Base-by-base conservation (phyloP, 2,797 vertebrate species). In the Anguilla anguilla region DNA sequence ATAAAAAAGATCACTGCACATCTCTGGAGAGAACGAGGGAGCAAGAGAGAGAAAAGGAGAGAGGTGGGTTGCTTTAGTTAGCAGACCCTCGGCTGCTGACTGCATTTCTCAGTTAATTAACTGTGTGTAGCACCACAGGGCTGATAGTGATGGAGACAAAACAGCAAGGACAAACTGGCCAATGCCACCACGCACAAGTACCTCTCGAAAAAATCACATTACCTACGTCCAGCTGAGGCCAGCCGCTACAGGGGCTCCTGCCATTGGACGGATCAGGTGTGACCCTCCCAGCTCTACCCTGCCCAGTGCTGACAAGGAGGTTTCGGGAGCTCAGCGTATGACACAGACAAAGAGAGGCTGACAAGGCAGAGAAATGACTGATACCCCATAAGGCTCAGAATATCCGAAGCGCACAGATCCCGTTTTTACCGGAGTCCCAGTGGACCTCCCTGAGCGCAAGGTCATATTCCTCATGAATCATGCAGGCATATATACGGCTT, bases 31-130 rank as follows among this genome's bases (percentile, higher is more conserved):
- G 87, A 89, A 85, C 64, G 85, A 85, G 53, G 31, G 69, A 57
- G 49, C 7, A 3, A 82, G 2, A 46, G 86, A 31, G 86, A 85
- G 61, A 85, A 35, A 85, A 35, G 49, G 57, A 19, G 15, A 25
- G 55, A 64, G 31, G 25, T 22, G 43, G 46, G 46, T 83, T 83
- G 82, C 39, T 74, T 67, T 39, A 84, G 83, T 72, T 88, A 92
- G 87, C 82, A 77, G 84, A 87, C 90, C 90, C 90, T 90, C 92
- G 92, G 93, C 93, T 93, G 93, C 91, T 84, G 77, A 88, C 86
- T 88, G 88, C 90, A 88, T 39, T 59, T 87, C 67, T 90, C 89
- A 90, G 89, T 93, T 93, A 93, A 93, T 94, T 94, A 88, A 84
- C 81, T 90, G 91, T 89, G 49, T 83, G 46, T 35, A 91, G 90